phyloP scores from a whole-genome alignment of 2,113 vertebrate genomes.

The Amazona guildingii region DNA sequence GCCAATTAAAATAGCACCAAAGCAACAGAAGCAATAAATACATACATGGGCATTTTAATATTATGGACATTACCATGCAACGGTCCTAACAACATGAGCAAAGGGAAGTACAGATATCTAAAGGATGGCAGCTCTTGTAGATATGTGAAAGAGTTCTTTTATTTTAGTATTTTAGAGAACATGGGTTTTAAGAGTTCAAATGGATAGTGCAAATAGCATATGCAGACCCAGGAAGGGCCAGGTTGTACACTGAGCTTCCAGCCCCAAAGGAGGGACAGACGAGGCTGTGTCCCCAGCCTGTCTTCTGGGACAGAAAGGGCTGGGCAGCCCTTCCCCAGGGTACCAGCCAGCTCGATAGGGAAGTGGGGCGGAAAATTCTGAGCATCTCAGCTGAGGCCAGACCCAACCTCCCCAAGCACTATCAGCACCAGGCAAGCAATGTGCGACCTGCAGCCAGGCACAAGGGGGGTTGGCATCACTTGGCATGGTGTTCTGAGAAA shows the following conservation, averaged over 20 bases:
- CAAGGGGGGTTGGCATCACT: neutral
- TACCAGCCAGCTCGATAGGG: fast-evolving
- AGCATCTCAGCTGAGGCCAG: neutral
- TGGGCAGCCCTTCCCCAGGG: neutral
- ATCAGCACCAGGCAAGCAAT: neutral
- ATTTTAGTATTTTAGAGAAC: neutral
- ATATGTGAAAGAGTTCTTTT: neutral
- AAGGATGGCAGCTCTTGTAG: neutral
- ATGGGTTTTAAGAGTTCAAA: neutral
- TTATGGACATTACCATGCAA: neutral
- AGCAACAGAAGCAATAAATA: neutral
- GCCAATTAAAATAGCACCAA: neutral
- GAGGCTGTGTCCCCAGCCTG: neutral
- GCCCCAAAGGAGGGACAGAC: neutral
- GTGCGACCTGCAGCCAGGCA: neutral
- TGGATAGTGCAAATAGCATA: neutral
- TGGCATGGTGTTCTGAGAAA: neutral
- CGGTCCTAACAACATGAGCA: neutral
- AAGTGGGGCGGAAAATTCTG: neutral
- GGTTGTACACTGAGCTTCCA: neutral
- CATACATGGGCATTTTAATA: neutral
- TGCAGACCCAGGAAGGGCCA: neutral
- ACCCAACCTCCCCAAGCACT: fast-evolving
- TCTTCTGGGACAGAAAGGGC: neutral
- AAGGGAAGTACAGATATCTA: neutral